Percentiles rank a stretch among this genome's conserved stretches.
phyloP scores from a whole-genome alignment of 2,888 invertebrate genomes.

The Dexiosoma caninum region DNA sequence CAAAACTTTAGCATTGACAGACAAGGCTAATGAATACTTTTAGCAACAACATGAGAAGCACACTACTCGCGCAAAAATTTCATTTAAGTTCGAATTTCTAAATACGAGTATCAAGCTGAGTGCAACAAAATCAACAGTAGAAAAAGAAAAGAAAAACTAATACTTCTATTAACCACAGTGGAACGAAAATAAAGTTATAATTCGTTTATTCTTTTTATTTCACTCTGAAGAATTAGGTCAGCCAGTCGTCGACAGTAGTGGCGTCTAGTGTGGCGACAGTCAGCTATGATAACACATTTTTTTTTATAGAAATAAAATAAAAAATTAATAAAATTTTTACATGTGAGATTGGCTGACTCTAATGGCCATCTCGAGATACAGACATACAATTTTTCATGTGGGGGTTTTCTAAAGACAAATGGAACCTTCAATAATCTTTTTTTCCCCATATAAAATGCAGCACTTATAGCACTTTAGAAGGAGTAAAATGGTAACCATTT shows the following conservation, averaged over 20 bases:
- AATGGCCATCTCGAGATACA: no score
- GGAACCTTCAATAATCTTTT: no score
- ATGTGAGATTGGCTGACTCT: no score
- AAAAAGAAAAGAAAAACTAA: not conserved
- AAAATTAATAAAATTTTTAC: not conserved
- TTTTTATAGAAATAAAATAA: constrained; percentile 22
- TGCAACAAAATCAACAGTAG: not conserved
- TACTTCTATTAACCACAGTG: constrained; percentile 43
- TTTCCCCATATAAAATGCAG: no score
- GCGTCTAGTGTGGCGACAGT: constrained; percentile 37
- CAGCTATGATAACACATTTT: constrained; percentile 43
- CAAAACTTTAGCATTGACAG: constrained; percentile 46
- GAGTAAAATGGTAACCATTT: no score
- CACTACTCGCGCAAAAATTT: constrained; percentile 29
- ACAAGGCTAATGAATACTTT: constrained; percentile 29
- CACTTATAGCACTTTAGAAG: no score
- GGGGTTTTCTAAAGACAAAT: no score
- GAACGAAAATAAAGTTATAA: constrained; percentile 26
- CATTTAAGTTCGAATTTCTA: constrained; percentile 42
- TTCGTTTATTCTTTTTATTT: not conserved
- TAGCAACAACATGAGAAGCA: constrained; percentile 48
- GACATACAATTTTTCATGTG: no score
- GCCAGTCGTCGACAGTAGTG: constrained; percentile 1
- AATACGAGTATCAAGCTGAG: constrained; percentile 14
- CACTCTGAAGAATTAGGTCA: constrained; percentile 55